phyloP scores from a whole-genome alignment of 2,888 invertebrate species.

The Chaetogeoica ovagalla region DNA sequence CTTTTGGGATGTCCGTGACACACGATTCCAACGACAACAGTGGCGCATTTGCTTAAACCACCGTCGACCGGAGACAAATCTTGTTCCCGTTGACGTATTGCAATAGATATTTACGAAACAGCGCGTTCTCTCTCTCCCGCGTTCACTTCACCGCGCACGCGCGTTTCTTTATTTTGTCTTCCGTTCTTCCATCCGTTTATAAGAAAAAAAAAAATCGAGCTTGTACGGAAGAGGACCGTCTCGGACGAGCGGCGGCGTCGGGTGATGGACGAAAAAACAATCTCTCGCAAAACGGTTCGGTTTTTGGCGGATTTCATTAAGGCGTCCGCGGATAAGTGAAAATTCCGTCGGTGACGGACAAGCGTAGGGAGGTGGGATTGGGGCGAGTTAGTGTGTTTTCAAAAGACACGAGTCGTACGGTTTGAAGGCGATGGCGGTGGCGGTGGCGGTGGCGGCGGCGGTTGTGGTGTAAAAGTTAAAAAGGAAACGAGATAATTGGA shows the following conservation, averaged over 20 bases:
- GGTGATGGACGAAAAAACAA: constrained; percentile 19
- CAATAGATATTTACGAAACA: neutral
- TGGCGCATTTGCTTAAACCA: constrained; percentile 8
- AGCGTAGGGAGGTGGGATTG: neutral
- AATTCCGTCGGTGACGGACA: constrained; percentile 36
- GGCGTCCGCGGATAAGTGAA: constrained; percentile 43
- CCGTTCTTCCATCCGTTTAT: neutral
- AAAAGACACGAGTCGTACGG: constrained; percentile 34
- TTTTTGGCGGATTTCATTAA: constrained; percentile 48
- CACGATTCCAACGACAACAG: constrained; percentile 11
- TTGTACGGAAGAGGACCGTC: too few relatives aligned
- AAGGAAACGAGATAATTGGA: constrained; percentile 53
- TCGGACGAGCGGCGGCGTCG: too few relatives aligned
- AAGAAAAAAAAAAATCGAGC: too few relatives aligned
- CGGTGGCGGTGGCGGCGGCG: neutral
- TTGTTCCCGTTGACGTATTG: neutral
- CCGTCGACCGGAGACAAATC: constrained; percentile 36
- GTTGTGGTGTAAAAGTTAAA: constrained; percentile 48
- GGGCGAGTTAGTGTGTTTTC: constrained; percentile 24
- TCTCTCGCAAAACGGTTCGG: constrained; percentile 38
- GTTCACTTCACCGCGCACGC: neutral
- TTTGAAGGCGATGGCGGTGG: neutral
- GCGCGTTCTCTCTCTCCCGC: too few relatives aligned
- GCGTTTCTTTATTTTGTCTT: neutral
- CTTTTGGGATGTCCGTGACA: neutral